Percentiles rank a stretch among this genome's conserved stretches.
phyloP scores from a whole-genome alignment of 2,888 invertebrate genomes.

The Dimorphilus gyrociliatus region DNA sequence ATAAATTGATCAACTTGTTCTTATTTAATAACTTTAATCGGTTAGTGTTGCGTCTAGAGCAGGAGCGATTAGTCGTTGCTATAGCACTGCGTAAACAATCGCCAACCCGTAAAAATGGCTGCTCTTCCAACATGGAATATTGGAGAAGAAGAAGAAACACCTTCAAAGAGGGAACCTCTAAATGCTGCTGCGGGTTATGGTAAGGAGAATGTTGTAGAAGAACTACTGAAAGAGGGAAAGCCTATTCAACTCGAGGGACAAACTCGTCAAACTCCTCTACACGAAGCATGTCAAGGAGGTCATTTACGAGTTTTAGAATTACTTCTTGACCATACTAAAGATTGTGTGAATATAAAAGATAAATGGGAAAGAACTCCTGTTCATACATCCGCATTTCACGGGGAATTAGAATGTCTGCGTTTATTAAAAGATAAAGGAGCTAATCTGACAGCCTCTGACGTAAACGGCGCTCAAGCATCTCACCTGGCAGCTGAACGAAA shows the following conservation, averaged over 20 bases:
- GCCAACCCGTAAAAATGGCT: too few species aligned
- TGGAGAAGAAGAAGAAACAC: too few species aligned
- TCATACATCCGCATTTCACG: slow-evolving; percentile 31
- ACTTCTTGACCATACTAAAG: slow-evolving; percentile 19
- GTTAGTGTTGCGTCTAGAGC: too few species aligned
- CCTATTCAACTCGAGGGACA: slow-evolving; percentile 15
- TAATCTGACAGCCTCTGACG: slow-evolving; percentile 20
- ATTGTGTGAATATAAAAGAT: slow-evolving; percentile 24
- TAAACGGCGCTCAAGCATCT: slow-evolving; percentile 22
- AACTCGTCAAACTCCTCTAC: slow-evolving; percentile 25
- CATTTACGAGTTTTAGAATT: slow-evolving; percentile 19
- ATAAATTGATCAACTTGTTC: too few species aligned
- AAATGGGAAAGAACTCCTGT: slow-evolving; percentile 26
- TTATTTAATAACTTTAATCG: too few species aligned
- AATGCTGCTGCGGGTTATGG: too few species aligned
- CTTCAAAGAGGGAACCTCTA: too few species aligned
- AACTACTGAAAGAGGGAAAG: slow-evolving; percentile 24
- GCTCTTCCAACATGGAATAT: too few species aligned
- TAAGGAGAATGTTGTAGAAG: slow-evolving; percentile 20
- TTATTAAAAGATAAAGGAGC: slow-evolving; percentile 25
- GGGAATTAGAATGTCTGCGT: slow-evolving; percentile 25
- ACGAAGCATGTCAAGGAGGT: slow-evolving; percentile 32
- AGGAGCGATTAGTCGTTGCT: too few species aligned
- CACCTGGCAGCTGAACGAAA: slow-evolving; percentile 32
- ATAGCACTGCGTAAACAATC: too few species aligned